phyloP scores from a whole-genome alignment of 2,113 vertebrate genomes.

The Gambusia affinis region DNA sequence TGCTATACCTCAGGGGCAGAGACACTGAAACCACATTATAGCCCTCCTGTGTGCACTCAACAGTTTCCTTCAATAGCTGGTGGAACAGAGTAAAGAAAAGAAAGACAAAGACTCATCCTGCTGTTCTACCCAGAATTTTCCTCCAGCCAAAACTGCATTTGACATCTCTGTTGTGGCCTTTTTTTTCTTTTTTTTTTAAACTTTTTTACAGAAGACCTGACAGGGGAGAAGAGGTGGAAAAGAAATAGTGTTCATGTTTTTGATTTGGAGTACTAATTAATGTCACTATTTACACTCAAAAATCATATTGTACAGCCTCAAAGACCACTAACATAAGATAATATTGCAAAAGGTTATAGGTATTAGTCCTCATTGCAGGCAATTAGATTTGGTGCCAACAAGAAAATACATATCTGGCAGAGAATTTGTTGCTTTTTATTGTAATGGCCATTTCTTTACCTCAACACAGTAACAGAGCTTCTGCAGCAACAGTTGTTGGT shows the following conservation, averaged over 20 bases:
- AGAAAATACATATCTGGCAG: no score
- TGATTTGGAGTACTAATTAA: neutral
- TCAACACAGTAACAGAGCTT: no score
- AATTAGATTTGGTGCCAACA: no score
- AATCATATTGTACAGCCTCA: neutral
- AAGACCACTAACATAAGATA: no score
- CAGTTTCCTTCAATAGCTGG: constrained; percentile 35
- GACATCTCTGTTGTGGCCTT: constrained; percentile 9
- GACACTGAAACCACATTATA: constrained; percentile 66
- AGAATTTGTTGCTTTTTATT: no score
- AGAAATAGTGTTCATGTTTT: neutral
- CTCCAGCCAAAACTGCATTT: constrained; percentile 10
- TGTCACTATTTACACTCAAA: neutral
- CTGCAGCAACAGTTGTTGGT: no score
- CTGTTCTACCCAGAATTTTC: neutral
- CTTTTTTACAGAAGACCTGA: neutral
- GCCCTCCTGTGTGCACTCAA: constrained; percentile 46
- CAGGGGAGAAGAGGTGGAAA: neutral
- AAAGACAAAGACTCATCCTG: constrained; percentile 12
- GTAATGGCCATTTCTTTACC: no score
- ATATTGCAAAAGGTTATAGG: no score
- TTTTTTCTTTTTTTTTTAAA: no score
- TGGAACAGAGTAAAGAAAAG: constrained; percentile 10
- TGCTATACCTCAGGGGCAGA: constrained; percentile 51
- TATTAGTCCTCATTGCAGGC: no score